phyloP scores from a whole-genome alignment of 2,888 invertebrate genomes.

The Napeogenes inachia region DNA sequence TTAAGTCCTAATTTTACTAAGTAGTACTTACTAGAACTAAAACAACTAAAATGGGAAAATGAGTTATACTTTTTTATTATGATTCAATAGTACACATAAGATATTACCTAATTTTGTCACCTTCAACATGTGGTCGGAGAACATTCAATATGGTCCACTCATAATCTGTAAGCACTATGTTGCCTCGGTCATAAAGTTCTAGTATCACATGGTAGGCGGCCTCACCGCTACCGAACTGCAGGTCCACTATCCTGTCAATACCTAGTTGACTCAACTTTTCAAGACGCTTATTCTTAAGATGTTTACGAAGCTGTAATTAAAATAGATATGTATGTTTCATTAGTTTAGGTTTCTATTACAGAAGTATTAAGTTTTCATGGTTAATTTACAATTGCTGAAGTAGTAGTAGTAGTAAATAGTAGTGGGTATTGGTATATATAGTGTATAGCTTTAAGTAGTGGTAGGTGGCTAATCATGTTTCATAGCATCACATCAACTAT shows the following conservation, averaged over 20 bases:
- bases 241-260: slow-evolving; percentile 93
- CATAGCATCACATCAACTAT: too few species aligned
- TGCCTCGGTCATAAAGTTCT: slow-evolving; percentile 97
- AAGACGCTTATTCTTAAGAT: slow-evolving; percentile 95
- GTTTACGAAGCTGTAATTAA: slow-evolving; percentile 89
- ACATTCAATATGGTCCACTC: slow-evolving; percentile 94
- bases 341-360: too few species aligned
- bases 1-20: too few species aligned
- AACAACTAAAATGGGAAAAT: too few species aligned
- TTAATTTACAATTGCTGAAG: too few species aligned
- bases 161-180: slow-evolving; percentile 94
- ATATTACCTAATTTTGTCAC: slow-evolving; percentile 85
- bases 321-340: too few species aligned
- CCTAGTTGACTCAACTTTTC: slow-evolving; percentile 92
- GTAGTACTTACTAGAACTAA: too few species aligned
- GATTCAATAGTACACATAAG: neutral
- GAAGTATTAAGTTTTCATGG: too few species aligned
- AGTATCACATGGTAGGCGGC: slow-evolving; percentile 96
- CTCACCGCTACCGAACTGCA: slow-evolving; percentile 96
- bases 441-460: too few species aligned
- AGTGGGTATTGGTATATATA: too few species aligned
- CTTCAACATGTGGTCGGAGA: slow-evolving; percentile 93
- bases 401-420: too few species aligned
- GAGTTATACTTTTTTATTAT: neutral
- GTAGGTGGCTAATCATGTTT: too few species aligned